Evolutionary conservation across 2,113 vertebrate species (phyloP).

Genomic region (Callorhinus ursinus): DNA sequence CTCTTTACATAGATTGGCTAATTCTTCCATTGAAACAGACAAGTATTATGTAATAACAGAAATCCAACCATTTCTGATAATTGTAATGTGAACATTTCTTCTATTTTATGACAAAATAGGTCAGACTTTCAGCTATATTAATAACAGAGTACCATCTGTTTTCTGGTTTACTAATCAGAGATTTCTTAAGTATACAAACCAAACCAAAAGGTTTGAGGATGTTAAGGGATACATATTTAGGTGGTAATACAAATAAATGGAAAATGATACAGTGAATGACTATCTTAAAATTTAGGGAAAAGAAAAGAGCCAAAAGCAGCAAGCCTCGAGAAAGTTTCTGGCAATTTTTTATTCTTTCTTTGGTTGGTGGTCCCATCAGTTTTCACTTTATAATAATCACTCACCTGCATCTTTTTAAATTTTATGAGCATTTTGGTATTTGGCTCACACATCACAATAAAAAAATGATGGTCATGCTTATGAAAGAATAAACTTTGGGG

Average conservation of each 20-base stretch:
- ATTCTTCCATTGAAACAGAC: neutral
- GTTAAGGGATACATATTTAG: neutral
- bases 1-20: neutral
- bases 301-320: neutral
- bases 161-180: neutral
- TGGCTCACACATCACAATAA: neutral
- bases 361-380: neutral
- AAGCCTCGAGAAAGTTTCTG: rapidly evolving
- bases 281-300: neutral
- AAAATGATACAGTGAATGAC: neutral
- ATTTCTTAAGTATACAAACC: neutral
- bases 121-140: neutral
- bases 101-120: neutral
- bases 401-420: neutral
- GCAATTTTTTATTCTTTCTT: neutral
- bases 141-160: neutral
- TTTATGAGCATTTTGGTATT: neutral
- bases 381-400: neutral
- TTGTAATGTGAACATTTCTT: neutral
- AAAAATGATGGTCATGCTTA: neutral
- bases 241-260: neutral
- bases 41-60: neutral
- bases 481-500: neutral
- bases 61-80: neutral
- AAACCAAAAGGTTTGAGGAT: neutral